phyloP scores from a whole-genome alignment of 2,797 vertebrate genomes.

The Melanotaenia maccullochi region DNA sequence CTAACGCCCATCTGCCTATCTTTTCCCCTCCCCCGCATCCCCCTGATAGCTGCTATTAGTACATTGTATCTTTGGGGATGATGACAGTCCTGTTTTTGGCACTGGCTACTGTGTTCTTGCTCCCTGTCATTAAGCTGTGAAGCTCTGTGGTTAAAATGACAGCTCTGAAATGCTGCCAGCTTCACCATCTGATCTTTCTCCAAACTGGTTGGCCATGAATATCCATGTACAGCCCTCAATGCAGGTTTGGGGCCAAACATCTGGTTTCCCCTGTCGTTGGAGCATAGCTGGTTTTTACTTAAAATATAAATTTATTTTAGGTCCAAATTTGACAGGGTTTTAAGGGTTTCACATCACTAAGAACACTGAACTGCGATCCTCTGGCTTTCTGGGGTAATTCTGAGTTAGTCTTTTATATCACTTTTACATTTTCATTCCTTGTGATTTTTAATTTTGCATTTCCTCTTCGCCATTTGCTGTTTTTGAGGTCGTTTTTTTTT shows the following conservation, averaged over 20 bases:
- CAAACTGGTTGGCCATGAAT: background rate
- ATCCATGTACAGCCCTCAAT: background rate
- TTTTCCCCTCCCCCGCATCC: background rate
- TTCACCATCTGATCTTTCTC: slow-evolving; percentile 35
- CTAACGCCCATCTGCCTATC: background rate
- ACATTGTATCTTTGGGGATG: slow-evolving; percentile 26
- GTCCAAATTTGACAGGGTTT: no score
- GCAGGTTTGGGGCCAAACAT: background rate
- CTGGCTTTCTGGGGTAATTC: no score
- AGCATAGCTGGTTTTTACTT: no score
- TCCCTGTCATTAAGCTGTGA: slow-evolving; percentile 58
- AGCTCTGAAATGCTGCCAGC: slow-evolving; percentile 29
- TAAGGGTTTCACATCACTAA: no score
- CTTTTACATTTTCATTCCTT: no score
- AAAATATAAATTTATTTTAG: no score
- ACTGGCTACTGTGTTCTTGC: slow-evolving; percentile 12
- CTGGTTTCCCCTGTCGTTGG: background rate
- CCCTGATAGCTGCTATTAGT: slow-evolving; percentile 68
- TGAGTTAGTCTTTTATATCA: no score
- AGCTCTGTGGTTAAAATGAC: slow-evolving; percentile 33
- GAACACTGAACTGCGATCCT: no score
- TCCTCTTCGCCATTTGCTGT: no score
- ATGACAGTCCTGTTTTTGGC: slow-evolving; percentile 27
- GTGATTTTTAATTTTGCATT: no score
- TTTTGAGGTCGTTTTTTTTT: no score